Base-by-base conservation (phyloP, 2,888 invertebrate species). In the Electrophaes corylata region DNA sequence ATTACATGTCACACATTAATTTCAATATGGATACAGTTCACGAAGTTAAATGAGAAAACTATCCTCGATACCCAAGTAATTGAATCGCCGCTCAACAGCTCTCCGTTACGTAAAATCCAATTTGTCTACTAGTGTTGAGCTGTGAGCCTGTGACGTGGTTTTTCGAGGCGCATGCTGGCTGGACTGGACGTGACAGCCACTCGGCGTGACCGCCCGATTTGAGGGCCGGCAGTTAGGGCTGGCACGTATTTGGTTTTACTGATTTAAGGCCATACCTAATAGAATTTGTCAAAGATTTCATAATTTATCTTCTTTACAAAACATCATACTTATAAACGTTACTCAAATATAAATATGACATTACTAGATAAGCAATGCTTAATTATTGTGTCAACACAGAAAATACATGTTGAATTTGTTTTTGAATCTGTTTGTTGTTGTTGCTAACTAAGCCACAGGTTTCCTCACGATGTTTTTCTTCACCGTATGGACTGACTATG, bases 21-120 rank as follows among this genome's bases (percentile, higher is more conserved):
- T 29, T 29, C 1, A 26, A 29, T 2, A 6, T 2, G 1, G 26
- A 29, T 10, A 29, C 10, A 29, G 14, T 11, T n/a, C 31, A n/a
- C n/a, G 2, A 37, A 8, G 37, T 10, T 3, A 37, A 16, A 16
- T 10, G 16, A 37, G 37, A 37, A 8, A 37, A 37, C 37, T 37
- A 37, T 37, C 14, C 35, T 14, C 35, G 14, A 12, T 37, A 37
- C 8, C 14, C 37, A 12, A 63, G 55, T 18, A 11, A 39, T 26
- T 29, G 40, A 19, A 40, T 37, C 12, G 18, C 20, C 37, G 8
- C 19, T 40, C 40, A 19, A 49, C 33, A 16, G 10, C 40, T 29
- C 40, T 49, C 31, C 55, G 39, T 65, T 26, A 33, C 37, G 44
- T 52, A 52, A 52, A 49, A 40, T 49, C 49, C 49, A 49, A 49